phyloP scores from a whole-genome alignment of 2,797 vertebrate genomes.

The Vireo griseus region DNA sequence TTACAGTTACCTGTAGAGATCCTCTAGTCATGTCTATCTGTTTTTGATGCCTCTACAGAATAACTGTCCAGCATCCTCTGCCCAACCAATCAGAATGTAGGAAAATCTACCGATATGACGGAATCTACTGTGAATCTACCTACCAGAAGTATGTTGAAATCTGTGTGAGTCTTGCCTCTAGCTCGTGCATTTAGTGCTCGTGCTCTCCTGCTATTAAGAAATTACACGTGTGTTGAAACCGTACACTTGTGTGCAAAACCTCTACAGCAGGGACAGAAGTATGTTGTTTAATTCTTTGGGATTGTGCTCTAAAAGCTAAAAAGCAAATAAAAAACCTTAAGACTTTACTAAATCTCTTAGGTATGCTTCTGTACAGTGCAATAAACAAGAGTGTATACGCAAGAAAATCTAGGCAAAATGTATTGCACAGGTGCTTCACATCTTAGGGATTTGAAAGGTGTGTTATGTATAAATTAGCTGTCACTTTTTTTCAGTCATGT shows the following conservation, averaged over 20 bases:
- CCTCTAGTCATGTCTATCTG: slow-evolving; percentile 82
- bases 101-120: slow-evolving; percentile 85
- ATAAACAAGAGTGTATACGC: slow-evolving; percentile 77
- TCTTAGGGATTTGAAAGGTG: slow-evolving; percentile 89
- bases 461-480: slow-evolving; percentile 95
- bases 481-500: slow-evolving; percentile 90
- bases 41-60: slow-evolving; percentile 85
- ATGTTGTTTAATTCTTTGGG: slow-evolving; percentile 68
- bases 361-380: slow-evolving; percentile 73
- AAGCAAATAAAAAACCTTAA: slow-evolving; percentile 34
- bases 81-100: slow-evolving; percentile 85
- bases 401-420: slow-evolving; percentile 76
- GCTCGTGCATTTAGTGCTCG: slow-evolving; percentile 81
- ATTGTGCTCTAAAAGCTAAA: slow-evolving; percentile 67
- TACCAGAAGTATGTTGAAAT: slow-evolving; percentile 86
- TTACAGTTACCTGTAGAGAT: slow-evolving; percentile 80
- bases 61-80: slow-evolving; percentile 84
- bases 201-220: slow-evolving; percentile 75
- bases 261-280: slow-evolving; percentile 59
- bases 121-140: slow-evolving; percentile 85
- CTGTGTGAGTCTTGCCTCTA: slow-evolving; percentile 83
- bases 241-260: slow-evolving; percentile 68
- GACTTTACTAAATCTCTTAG: slow-evolving; percentile 68
- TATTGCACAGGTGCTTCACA: slow-evolving; percentile 85
- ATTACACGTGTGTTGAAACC: slow-evolving; percentile 70